Percentiles rank a stretch among this genome's conserved stretches.
Evolutionary conservation across 2,888 invertebrate species (phyloP).

Genomic region (Platycheirus albimanus): DNA sequence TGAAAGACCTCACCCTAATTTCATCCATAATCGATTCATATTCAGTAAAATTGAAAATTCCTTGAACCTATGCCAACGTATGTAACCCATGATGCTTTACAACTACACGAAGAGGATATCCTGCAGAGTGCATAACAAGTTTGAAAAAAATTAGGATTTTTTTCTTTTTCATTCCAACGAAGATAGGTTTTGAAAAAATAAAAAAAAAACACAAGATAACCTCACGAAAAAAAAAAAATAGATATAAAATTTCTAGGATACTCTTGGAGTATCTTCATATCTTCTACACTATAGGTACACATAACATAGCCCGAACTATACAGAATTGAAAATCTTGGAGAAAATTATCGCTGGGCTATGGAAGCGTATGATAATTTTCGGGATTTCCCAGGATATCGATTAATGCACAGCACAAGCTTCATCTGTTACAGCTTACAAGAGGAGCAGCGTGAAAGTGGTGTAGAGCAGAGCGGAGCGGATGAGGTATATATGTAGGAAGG

Average conservation of each 20-base stretch:
- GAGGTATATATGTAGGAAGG: too few species aligned
- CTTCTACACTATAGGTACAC: background rate
- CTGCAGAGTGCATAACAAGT: conserved; percentile 66
- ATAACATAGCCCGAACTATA: conserved; percentile 5
- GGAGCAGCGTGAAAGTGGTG: background rate
- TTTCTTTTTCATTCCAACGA: conserved; percentile 32
- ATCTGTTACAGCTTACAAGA: conserved; percentile 19
- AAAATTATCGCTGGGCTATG: conserved; percentile 65
- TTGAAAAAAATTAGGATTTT: conserved; percentile 48
- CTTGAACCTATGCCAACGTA: conserved; percentile 71
- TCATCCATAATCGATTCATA: conserved; percentile 70
- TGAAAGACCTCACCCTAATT: conserved; percentile 34
- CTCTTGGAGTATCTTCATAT: background rate
- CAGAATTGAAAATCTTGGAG: conserved; percentile 66
- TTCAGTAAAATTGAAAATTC: conserved; percentile 70
- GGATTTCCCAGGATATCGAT: conserved; percentile 73
- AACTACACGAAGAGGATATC: conserved; percentile 63
- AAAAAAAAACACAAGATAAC: conserved; percentile 22
- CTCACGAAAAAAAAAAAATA: background rate
- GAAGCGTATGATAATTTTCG: conserved; percentile 72
- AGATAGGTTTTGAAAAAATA: conserved; percentile 5
- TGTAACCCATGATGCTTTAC: conserved; percentile 50
- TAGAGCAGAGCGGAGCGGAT: background rate
- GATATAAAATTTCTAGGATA: background rate
- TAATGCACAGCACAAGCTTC: conserved; percentile 51